These are phyloP conservation scores for Drosophila rhopaloa DNA, from an alignment of 1,140 invertebrate genomes.

Conservation along the genomic window DNA sequence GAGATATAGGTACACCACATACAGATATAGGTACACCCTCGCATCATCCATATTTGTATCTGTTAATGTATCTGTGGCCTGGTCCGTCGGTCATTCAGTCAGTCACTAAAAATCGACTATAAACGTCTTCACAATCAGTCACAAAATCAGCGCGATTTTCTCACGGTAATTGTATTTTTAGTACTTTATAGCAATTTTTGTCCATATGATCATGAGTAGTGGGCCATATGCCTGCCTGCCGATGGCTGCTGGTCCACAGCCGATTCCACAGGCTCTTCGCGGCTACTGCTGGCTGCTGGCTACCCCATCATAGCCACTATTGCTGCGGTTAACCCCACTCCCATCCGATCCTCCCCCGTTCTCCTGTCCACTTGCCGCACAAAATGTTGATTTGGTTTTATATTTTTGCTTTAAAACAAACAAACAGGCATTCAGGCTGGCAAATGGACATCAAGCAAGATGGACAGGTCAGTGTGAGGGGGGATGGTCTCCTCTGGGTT, in stretches of 20 bases:
- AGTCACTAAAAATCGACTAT: slow-evolving; percentile 83
- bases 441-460: slow-evolving; percentile 76
- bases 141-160: slow-evolving; percentile 80
- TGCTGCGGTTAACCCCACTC: slow-evolving; percentile 35
- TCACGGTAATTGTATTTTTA: slow-evolving; percentile 83
- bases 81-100: slow-evolving; percentile 52
- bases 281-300: slow-evolving; percentile 11
- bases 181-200: slow-evolving; percentile 83
- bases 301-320: slow-evolving; percentile 5
- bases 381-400: slow-evolving; percentile 82
- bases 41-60: slow-evolving; percentile 9
- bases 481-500: neutral
- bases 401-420: slow-evolving; percentile 75
- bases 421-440: slow-evolving; percentile 77
- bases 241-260: slow-evolving; percentile 32
- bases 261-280: slow-evolving; percentile 35
- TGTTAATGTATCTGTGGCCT: slow-evolving; percentile 4
- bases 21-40: slow-evolving; percentile 31
- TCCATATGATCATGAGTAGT: slow-evolving; percentile 75
- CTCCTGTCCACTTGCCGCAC: slow-evolving; percentile 30
- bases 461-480: slow-evolving; percentile 41
- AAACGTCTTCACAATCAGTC: slow-evolving; percentile 82
- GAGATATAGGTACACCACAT: neutral
- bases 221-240: slow-evolving; percentile 59
- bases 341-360: slow-evolving; percentile 2